Conservation (phyloP, 2,888 invertebrate genomes). For the Phaonia tiefii region DNA sequence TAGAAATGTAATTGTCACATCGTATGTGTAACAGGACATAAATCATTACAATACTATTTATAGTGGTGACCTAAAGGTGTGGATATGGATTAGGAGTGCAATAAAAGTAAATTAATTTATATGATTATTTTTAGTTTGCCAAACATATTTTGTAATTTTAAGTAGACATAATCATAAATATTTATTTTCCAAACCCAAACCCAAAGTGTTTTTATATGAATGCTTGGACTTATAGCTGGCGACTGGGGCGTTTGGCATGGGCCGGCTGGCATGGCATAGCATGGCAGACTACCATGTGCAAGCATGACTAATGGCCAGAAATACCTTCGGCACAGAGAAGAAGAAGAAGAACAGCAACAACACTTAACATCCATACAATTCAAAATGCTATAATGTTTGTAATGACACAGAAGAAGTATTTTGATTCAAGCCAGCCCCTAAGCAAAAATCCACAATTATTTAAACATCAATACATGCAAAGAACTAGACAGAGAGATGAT, state of each 20-base stretch:
- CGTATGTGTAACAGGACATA: too few relatives aligned
- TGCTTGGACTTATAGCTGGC: background rate
- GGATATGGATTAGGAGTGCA: too few relatives aligned
- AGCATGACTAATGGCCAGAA: constrained; percentile 66
- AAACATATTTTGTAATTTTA: constrained; percentile 14
- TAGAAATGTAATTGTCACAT: too few relatives aligned
- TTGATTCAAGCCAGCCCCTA: constrained; percentile 12
- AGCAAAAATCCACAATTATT: constrained; percentile 12
- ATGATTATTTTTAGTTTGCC: constrained; percentile 26
- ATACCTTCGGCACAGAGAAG: constrained; percentile 66
- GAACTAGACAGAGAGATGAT: too few relatives aligned
- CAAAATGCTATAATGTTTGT: background rate
- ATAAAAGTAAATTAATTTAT: constrained; percentile 16
- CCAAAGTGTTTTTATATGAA: background rate
- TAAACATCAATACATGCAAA: background rate
- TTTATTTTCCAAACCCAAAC: constrained; percentile 41
- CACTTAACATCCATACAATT: constrained; percentile 12
- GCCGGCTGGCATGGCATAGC: constrained; percentile 23
- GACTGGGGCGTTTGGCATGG: too few relatives aligned
- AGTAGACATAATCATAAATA: constrained; percentile 46
- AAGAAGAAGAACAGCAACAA: constrained; percentile 18
- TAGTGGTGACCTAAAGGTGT: background rate
- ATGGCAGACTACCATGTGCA: constrained; percentile 44
- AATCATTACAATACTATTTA: too few relatives aligned
- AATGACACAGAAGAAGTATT: background rate